Evolutionary conservation across 2,113 vertebrate species (phyloP).

Genomic region (Pelvicachromis taeniatus): DNA sequence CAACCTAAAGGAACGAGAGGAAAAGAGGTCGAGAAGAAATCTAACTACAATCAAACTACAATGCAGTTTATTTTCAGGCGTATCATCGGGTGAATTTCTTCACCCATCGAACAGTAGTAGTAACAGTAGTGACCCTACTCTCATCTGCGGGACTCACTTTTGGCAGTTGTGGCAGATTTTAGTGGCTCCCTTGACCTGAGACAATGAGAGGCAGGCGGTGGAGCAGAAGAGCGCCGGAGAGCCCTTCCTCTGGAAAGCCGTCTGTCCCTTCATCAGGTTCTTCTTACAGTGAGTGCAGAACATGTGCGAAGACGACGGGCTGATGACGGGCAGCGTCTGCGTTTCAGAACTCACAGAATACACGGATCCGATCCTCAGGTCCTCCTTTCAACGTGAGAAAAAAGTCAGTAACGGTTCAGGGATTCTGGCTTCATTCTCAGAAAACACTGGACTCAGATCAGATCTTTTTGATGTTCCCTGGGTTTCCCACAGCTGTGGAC

Average conservation of each 20-base stretch:
- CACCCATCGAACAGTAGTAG: not conserved
- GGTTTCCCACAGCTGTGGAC: not conserved
- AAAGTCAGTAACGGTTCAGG: not conserved
- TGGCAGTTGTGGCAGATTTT: constrained; percentile 88
- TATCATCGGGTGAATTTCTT: not conserved
- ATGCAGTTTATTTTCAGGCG: not conserved
- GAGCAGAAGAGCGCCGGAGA: constrained; percentile 92
- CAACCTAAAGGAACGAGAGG: constrained; percentile 67
- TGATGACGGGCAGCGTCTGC: not conserved
- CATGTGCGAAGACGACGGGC: constrained; percentile 75
- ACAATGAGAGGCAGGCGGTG: constrained; percentile 70
- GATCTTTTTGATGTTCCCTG: not conserved
- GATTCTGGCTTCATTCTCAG: not conserved
- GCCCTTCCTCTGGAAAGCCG: constrained; percentile 95
- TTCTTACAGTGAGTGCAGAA: constrained; percentile 91
- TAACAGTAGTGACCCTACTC: not conserved
- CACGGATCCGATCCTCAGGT: constrained; percentile 92
- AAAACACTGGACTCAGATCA: fast-evolving
- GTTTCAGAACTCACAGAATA: constrained; percentile 84
- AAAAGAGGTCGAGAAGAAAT: not conserved
- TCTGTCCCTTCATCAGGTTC: constrained; percentile 91
- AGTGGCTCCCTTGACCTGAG: constrained; percentile 66
- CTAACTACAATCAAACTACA: fast-evolving
- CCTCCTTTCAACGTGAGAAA: constrained; percentile 72
- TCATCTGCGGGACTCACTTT: constrained; percentile 73